Evolutionary conservation across 2,113 vertebrate genomes (phyloP), one percentile per base, ranked within the genome.

Genomic region (Trematomus loennbergii): DNA sequence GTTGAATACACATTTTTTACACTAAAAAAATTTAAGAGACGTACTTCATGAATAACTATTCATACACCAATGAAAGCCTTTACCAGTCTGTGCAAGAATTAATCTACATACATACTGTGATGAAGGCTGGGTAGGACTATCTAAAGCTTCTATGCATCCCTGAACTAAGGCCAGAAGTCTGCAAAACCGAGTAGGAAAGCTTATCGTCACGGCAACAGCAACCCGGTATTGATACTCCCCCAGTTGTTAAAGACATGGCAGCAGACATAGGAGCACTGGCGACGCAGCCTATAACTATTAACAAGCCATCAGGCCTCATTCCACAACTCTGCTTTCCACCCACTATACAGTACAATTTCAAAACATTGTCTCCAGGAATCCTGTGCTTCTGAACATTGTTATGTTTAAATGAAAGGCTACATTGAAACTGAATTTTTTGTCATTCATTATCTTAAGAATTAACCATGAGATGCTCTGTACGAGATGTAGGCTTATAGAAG

Each of bases 291-390:
- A 29, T 29, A 66, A 75, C 76, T 84, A 83, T 89, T 84, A 90
- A 91, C 89, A 90, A 84, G 33, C 25, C 2, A 66, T 67, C 72
- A 78, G 63, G 46, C 62, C 72, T 72, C 74, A 86, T 82, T 87
- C 68, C 71, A 68, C 29, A 52, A 53, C 29, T 62, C 63, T 65
- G 57, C 29, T 52, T 60, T 63, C 11, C 46, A 65, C 68, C 52
- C 50, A 40, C 36, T 9, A 40, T 40, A 8, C 7, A 79, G 17
- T 16, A 45, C 45, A n/a, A 72, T 43, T 36, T 45, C n/a, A 5
- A 70, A 20, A 20, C 54, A 3, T 61, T 43, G 48, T 22, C 12
- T 66, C 15, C 52, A 40, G 12, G 25, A 16, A 65, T 43, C 17
- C 58, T 20, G 53, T 29, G 20, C 66, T 10, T 36, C 45, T 45